Base-by-base conservation (phyloP, 2,888 invertebrate species). In the Chrysolina haemoptera region DNA sequence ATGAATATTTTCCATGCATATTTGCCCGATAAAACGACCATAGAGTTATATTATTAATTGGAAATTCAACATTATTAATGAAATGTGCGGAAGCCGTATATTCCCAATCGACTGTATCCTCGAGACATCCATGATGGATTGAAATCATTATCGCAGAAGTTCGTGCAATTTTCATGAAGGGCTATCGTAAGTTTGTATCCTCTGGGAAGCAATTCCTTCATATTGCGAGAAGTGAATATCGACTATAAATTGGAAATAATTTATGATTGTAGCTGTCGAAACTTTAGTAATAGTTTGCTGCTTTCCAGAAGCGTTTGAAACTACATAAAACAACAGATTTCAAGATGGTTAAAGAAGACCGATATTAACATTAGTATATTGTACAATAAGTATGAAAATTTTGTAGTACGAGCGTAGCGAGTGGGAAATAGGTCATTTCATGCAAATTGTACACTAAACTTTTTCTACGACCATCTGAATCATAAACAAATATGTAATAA, bases 131-230 rank as follows among this genome's bases (percentile, higher is more conserved):
- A 59, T 68, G 72, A 73, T 65, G 64, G 65, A 73, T 73, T 50
- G 68, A 53, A 20, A 40, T 67, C 70, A 74, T 74, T 67, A 74
- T 65, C 53, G 22, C 1, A 27, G 50, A 66, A 62, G 59, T 65
- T 73, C 65, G 59, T 73, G 69, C 63, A 73, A 73, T 70, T 73
- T 73, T 73, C 73, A 46, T 43, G 65, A 46, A 62, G 40, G 50
- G 59, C 55, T 70, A 62, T 62, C 50, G 12, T 41, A 71, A 59
- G 35, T 71, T 43, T n/a, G 40, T 48, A 62, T 43, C 40, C 62
- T 59, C 53, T 35, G 14, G 9, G 41, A 62, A 22, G 62, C 20
- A 59, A 59, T 27, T 14, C 5, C 27, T 35, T 66, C 48, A 53
- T 46, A 16, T 16, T 12, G 10, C 35, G n/a, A 14, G 59, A 20